Base-by-base conservation (phyloP, 2,113 vertebrate genomes). In the Poeciliopsis turrubarensis region DNA sequence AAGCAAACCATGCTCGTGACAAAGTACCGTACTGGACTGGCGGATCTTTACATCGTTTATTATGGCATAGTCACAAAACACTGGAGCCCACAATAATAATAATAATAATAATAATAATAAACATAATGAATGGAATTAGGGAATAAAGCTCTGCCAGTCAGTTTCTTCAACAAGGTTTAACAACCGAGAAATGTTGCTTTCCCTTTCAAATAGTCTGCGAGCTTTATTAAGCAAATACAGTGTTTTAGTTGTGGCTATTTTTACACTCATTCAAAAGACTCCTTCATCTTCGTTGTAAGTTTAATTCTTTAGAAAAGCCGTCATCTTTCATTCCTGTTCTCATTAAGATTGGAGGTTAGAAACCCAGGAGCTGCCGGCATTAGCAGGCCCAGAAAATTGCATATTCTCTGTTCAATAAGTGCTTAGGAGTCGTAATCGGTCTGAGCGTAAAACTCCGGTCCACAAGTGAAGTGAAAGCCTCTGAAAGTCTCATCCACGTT, bases 371-470 rank as follows among this genome's bases (percentile, higher is more conserved):
- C 82, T 68, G 83, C 70, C 79, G 87, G 91, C 86, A 90, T 92
- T 92, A 92, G 85, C 67, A 72, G 80, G 80, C 81, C 83, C 72
- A 70, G 73, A 71, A 92, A 90, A 92, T 89, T 84, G 84, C 85
- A 89, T 86, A 82, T 77, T 82, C 88, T 86, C 77, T 82, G 72
- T 87, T 85, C 84, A 87, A 81, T 91, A 89, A 92, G 85, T 86
- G 83, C 82, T 77, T 68, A 80, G 81, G 84, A 89, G 89, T 86
- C 75, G 80, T 93, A 94, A 94, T 92, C 94, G 75, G 80, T 81
- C 89, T 73, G 61, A 87, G 82, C 77, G 79, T 86, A 80, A 91
- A 86, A 91, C 88, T 81, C 76, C 83, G 87, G 91, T 84, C 83
- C 87, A 81, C 73, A 73, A 88, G 83, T 73, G 71, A 77, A 82